These are phyloP conservation scores for Pithys albifrons DNA, from an alignment of 2,113 vertebrate genomes.

Conservation along the genomic window DNA sequence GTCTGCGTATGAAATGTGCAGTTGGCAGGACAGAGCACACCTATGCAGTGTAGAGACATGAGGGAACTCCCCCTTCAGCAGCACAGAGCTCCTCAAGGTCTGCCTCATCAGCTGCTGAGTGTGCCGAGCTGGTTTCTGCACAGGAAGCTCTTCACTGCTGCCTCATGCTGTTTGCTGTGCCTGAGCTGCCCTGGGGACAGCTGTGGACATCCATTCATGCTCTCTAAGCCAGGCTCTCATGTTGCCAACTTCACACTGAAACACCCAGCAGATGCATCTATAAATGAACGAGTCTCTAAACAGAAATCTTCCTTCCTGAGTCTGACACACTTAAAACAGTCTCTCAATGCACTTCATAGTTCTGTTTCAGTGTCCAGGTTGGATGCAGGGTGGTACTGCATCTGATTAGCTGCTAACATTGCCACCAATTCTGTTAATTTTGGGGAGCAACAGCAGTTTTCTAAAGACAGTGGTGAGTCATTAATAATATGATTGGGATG, in stretches of 20 bases:
- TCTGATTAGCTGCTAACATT: neutral
- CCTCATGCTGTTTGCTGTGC: neutral
- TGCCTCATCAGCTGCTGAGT: neutral
- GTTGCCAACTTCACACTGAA: neutral
- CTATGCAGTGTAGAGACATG: fast-evolving
- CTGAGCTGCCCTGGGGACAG: neutral
- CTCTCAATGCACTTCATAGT: neutral
- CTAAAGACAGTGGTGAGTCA: neutral
- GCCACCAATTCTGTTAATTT: neutral
- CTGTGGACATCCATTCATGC: neutral
- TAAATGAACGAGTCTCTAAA: neutral
- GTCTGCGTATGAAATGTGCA: neutral
- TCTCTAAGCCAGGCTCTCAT: neutral
- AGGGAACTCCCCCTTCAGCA: neutral
- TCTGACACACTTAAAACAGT: neutral
- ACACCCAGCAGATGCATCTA: neutral
- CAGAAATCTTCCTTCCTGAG: neutral
- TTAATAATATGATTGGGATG: neutral
- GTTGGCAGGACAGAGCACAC: neutral
- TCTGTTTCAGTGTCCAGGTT: neutral
- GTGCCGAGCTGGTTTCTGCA: neutral
- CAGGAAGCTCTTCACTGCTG: neutral
- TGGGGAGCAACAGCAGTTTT: neutral
- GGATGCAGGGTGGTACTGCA: neutral
- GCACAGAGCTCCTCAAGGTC: neutral